Percentiles rank a stretch among this genome's conserved stretches.
phyloP scores from a whole-genome alignment of 1,140 invertebrate species.

The Drosophila athabasca region DNA sequence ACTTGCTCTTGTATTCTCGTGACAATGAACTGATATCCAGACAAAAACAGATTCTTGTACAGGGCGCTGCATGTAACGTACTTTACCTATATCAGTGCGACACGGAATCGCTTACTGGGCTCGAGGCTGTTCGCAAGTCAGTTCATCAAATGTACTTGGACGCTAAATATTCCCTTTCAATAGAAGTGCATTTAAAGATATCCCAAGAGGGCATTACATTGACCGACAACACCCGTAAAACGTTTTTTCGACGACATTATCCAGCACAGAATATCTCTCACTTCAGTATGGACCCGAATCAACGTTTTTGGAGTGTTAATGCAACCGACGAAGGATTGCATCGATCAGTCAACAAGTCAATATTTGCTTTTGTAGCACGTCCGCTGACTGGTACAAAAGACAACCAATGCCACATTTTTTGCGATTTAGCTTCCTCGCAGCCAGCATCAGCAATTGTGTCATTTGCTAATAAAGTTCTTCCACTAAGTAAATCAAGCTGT shows the following conservation, averaged over 20 bases:
- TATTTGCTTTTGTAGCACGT: constrained; percentile 97
- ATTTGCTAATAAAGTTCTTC: constrained; percentile 94
- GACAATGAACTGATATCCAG: constrained; percentile 42
- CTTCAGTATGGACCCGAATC: constrained; percentile 95
- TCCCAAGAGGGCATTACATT: constrained; percentile 96
- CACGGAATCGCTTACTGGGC: constrained; percentile 96
- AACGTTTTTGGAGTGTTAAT: constrained; percentile 88
- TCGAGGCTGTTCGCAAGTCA: constrained; percentile 94
- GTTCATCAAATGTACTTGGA: constrained; percentile 88
- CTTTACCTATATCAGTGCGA: constrained; percentile 95
- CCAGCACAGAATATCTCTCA: constrained; percentile 94
- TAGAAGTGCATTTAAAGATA: constrained; percentile 97
- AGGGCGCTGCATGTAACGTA: constrained; percentile 95
- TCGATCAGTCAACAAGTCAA: constrained; percentile 85
- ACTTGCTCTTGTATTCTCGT: constrained; percentile 31
- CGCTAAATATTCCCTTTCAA: constrained; percentile 86
- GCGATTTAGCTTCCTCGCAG: constrained; percentile 96
- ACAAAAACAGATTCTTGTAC: constrained; percentile 83
- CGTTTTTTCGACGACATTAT: constrained; percentile 93
- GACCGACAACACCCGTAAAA: constrained; percentile 95
- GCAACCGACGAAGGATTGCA: constrained; percentile 41
- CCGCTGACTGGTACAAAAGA: constrained; percentile 89
- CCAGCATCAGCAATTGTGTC: constrained; percentile 97
- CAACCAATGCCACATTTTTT: constrained; percentile 98
- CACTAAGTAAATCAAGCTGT: no score